Conservation (phyloP, 35 echinoderm and acorn worm species). For the Ophiothrix spiculata region DNA sequence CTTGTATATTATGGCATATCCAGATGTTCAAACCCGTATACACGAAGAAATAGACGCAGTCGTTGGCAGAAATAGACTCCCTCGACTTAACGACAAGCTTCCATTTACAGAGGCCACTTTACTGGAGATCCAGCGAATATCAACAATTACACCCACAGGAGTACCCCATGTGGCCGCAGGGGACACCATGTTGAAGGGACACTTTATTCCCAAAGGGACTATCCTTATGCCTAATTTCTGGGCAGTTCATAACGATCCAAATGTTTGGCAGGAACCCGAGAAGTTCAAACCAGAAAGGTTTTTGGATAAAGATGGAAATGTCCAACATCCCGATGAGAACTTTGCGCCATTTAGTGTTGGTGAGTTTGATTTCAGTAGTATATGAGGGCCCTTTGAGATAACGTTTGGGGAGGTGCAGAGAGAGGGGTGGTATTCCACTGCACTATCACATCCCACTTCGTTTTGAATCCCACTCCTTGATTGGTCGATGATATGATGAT, state of each 20-base stretch:
- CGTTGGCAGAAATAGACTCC: slow-evolving; percentile 46
- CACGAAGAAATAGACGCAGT: slow-evolving; percentile 62
- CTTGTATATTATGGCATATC: slow-evolving; percentile 20
- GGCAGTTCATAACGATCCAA: slow-evolving; percentile 50
- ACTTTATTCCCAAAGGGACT: slow-evolving; percentile 58
- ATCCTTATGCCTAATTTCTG: slow-evolving; percentile 69
- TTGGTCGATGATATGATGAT: too few species aligned
- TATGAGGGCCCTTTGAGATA: too few species aligned
- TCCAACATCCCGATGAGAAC: slow-evolving; percentile 41
- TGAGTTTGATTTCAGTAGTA: too few species aligned
- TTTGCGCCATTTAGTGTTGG: slow-evolving; percentile 66
- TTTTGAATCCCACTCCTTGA: too few species aligned
- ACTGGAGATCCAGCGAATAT: slow-evolving; percentile 53
- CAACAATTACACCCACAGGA: slow-evolving; percentile 12
- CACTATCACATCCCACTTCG: too few species aligned
- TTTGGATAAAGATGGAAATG: slow-evolving; percentile 39
- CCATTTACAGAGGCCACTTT: slow-evolving; percentile 65
- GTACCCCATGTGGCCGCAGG: slow-evolving; percentile 44
- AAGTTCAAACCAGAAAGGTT: slow-evolving; percentile 77
- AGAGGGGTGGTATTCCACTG: too few species aligned
- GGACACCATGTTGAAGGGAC: slow-evolving; percentile 32
- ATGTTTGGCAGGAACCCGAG: slow-evolving; percentile 52
- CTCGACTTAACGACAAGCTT: slow-evolving; percentile 45
- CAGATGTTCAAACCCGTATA: slow-evolving; percentile 6
- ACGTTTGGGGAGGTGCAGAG: too few species aligned